Evolutionary conservation across 2,113 vertebrate genomes (phyloP), one percentile per base, ranked within the genome.

Genomic region (Rhineura floridana): DNA sequence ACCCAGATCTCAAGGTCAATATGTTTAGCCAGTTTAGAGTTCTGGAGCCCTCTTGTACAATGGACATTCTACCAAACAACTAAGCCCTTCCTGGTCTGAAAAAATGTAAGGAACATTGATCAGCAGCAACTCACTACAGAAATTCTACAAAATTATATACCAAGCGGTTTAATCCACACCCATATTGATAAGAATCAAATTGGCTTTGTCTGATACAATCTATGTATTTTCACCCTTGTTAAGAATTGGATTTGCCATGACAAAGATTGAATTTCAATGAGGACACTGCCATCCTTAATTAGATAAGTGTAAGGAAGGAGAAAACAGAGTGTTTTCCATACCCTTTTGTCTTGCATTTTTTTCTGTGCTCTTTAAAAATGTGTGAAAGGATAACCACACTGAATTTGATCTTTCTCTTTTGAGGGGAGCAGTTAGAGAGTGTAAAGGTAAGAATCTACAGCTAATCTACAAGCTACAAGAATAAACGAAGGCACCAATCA

Each of bases 341-440:
- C 91, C 67, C 93, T 95, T 59, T 95, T 95, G 94, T 95, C 93
- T 89, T 78, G 62, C 62, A 0, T 17, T 79, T 82, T 48, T 88
- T 90, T 79, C 75, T 9, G 50, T 76, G 81, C 59, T 92, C 92
- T 83, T 93, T 91, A 42, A 77, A 44, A 70, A 30, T 6, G 2
- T 46, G 81, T 85, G 83, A 69, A 91, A 62, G 12, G 83, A 59
- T 55, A 55, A 88, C 75, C 80, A 9, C 80, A 44, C 89, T 86
- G 86, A 90, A 92, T 75, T 55, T 85, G 23, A 2, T 67, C 2
- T 2, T 4, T 72, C 76, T 63, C 87, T 88, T 93, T 11, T 89
- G 59, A 83, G 93, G 81, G 4, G 50, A 59, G 67, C 85, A 93
- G 86, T 9, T 36, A 89, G 7, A 88, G 87, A 93, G 77, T 88